phyloP scores from a whole-genome alignment of 2,113 vertebrate genomes.

The Xerus inauris region DNA sequence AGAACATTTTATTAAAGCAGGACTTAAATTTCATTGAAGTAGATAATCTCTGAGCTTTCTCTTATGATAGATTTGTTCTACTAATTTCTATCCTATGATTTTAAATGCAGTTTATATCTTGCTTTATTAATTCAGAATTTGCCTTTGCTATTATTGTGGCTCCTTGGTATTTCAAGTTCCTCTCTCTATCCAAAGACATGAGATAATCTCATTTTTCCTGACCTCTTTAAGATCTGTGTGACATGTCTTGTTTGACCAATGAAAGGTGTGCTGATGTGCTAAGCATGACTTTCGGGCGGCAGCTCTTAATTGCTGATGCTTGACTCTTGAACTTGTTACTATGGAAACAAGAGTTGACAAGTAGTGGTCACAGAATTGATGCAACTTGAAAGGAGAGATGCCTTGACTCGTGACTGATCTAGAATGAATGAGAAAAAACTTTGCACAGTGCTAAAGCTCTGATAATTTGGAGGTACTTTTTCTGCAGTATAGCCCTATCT shows the following conservation, averaged over 20 bases:
- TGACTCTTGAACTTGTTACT: not conserved
- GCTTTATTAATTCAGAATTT: not conserved
- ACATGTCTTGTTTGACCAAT: not conserved
- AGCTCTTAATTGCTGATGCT: not conserved
- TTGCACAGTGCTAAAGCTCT: not conserved
- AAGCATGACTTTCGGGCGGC: not conserved
- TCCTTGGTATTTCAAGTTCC: not conserved
- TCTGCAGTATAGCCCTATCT: not conserved
- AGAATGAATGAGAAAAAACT: not conserved
- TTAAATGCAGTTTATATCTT: not conserved
- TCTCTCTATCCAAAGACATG: not conserved
- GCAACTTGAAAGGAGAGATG: not conserved
- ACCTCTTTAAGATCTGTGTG: not conserved
- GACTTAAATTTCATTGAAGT: not conserved
- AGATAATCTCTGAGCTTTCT: not conserved
- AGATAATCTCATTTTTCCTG: not conserved
- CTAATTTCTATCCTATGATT: not conserved
- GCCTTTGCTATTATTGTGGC: not conserved
- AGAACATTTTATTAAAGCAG: not conserved
- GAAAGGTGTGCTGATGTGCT: not conserved
- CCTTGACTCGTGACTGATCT: not conserved
- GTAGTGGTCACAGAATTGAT: not conserved
- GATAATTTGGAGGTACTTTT: not conserved
- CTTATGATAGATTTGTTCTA: not conserved
- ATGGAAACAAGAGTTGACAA: not conserved